Evolutionary conservation across 2,888 invertebrate genomes (phyloP), one percentile per base, ranked within the genome.

Genomic region (Serrognathus titanus): DNA sequence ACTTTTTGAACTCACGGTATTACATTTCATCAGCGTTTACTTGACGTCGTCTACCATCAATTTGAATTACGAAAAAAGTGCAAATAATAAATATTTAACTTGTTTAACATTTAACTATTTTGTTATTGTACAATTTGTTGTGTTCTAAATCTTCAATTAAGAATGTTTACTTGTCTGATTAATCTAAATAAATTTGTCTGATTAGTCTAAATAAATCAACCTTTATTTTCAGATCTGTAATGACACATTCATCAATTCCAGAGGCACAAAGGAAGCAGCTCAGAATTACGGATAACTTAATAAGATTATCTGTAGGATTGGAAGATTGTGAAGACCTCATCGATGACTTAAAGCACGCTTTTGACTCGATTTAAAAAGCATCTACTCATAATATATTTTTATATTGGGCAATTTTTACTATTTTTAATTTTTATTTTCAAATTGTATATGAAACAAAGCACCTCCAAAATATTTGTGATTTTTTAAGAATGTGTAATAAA

Each of bases 231-330:
- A 92, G 92, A 59, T 88, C 87, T 16, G 76, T 94, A 24, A 98
- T 98, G 98, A 97, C 97, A 0, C 98, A 98, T 73, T 92, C 95
- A 1, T 92, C 93, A 0, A 89, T 97, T 31, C 92, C 95, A 0
- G 83, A 81, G 53, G 86, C 87, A 45, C 87, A 89, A 62, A 80
- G 94, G 60, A 78, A 75, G 24, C 79, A 80, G 59, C 81, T 95
- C 31, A 92, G 92, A 10, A 95, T 98, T 62, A 88, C 87, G 0
- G 90, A 95, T 71, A 85, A 88, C 38, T 81, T 97, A 20, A 83
- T 98, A 52, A 83, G 97, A 62, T 76, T 98, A 31, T 96, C 95
- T 0, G 89, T 97, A 51, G 97, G 97, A 3, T 78, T 97, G 35
- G 97, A 98, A 80, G 89, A 92, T 66, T 81, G 83, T 2, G 86